Evolutionary conservation across 1,140 invertebrate species (phyloP), one percentile per base, ranked within the genome.

Genomic region (Drosophila oshimai): DNA sequence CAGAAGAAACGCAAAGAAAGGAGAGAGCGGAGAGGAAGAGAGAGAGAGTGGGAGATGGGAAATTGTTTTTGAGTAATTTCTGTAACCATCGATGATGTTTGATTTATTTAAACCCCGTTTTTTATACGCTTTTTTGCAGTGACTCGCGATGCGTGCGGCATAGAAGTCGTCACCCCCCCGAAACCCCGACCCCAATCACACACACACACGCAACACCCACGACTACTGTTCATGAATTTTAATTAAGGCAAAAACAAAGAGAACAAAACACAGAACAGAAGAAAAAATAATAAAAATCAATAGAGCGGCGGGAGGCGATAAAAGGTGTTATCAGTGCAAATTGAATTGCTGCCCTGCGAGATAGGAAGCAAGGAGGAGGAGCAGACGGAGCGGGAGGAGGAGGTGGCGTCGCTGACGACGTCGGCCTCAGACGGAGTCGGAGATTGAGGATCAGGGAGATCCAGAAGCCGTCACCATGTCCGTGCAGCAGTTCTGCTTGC

Each of bases 401-500:
- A 39, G 54, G 46, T 28, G 60, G 58, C 24, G 29, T 22, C 31
- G 51, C 34, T 62, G 49, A 44, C 55, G 55, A 46, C 13, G 44
- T 46, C 13, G 44, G 44, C 44, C 24, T 31, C 15, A 31, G 57
- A 51, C 76, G 72, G 53, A 49, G 47, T 36, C 34, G 22, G 53
- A 13, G 34, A 58, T 61, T 41, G 54, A 67, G 73, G 74, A 67
- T 54, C 46, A 60, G 58, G 53, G 44, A 58, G 65, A 15, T 42
- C 33, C 31, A 44, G 17, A 44, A 33, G 24, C 50, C 28, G 34
- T 39, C 61, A 81, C 31, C 75, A 95, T 95, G 95, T 93, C 95
- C 60, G 94, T 94, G 91, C 96, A 97, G 92, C 95, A 97, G 84
- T 97, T 96, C 91, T 96, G 96, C 91, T 92, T 97, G 61, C 93